Evolutionary conservation across 2,797 vertebrate species (phyloP), one percentile per base, ranked within the genome.

Genomic region (Sandelia bainsii): DNA sequence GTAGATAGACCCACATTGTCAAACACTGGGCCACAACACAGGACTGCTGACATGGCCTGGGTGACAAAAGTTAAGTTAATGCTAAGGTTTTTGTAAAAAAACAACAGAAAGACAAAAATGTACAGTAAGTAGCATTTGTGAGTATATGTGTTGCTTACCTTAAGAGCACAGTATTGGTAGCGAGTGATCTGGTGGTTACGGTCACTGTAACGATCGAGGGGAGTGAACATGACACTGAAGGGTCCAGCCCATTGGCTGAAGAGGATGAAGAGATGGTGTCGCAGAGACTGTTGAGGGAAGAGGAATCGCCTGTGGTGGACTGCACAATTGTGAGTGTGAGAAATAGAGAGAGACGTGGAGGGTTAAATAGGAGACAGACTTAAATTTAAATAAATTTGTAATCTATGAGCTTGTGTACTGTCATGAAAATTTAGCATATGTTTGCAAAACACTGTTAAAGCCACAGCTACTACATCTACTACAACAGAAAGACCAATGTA

Each of bases 231-330:
- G 72, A 99, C 96, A 76, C 98, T 99, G 95, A 99, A 99, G 50
- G 98, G 98, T 60, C 98, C 98, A 0, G 98, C 98, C 98, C 98
- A 99, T 64, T 99, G 98, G 89, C 98, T 99, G 89, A 99, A 99
- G 74, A 99, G 94, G 84, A 99, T 99, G 94, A 99, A 99, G 69
- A 99, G 96, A 80, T 99, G 98, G 84, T 99, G 98, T 66, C 98
- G 95, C 87, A 99, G 87, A 78, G 98, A 99, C 92, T 99, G 98
- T 72, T 99, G 98, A 74, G 98, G 97, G 89, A 99, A 99, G 60
- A 99, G 96, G 86, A 99, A 98, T 77, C 98, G 96, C 83, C 98
- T 94, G 89, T 99, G 97, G 91, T 99, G 98, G 89, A 99, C 98
- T 99, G 90, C 5, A 8, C 13, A 46, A 57, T 48, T 7, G 52